Percentiles rank a stretch among this genome's conserved stretches.
These are phyloP conservation scores for Apantesis nais DNA, from an alignment of 2,888 invertebrate species.

Conservation along the genomic window DNA sequence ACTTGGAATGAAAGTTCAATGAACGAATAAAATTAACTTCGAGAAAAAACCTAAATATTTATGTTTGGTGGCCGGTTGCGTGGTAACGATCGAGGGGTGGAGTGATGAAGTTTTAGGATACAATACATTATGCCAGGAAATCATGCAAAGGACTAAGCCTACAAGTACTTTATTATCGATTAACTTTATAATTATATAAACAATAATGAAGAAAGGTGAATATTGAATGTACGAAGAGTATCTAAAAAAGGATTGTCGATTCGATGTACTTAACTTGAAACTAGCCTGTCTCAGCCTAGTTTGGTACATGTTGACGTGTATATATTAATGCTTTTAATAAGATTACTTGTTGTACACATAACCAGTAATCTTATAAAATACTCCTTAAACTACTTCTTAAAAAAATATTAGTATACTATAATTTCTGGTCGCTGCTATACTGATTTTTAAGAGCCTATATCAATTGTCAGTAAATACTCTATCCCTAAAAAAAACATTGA, in stretches of 20 bases:
- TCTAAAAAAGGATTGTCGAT: not conserved
- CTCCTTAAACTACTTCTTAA: no score
- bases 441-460: no score
- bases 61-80: conserved; percentile 56
- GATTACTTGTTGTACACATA: no score
- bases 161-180: not conserved
- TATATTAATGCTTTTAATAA: no score
- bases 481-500: no score
- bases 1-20: conserved; percentile 39
- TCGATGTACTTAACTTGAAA: no score
- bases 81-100: conserved; percentile 48
- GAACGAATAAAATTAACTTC: conserved; percentile 45
- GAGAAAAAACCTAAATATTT: conserved; percentile 56
- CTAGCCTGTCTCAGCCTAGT: no score
- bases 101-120: conserved; percentile 7
- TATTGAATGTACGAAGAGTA: not conserved
- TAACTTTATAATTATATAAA: not conserved
- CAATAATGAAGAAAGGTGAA: not conserved
- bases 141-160: not conserved
- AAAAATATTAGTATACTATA: no score
- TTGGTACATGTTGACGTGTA: no score
- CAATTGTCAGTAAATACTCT: no score
- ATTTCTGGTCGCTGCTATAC: no score
- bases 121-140: conserved; percentile 5
- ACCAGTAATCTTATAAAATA: no score